These are phyloP conservation scores for Macroramphosus scolopax DNA, from an alignment of 2,797 vertebrate genomes.

Conservation along the genomic window DNA sequence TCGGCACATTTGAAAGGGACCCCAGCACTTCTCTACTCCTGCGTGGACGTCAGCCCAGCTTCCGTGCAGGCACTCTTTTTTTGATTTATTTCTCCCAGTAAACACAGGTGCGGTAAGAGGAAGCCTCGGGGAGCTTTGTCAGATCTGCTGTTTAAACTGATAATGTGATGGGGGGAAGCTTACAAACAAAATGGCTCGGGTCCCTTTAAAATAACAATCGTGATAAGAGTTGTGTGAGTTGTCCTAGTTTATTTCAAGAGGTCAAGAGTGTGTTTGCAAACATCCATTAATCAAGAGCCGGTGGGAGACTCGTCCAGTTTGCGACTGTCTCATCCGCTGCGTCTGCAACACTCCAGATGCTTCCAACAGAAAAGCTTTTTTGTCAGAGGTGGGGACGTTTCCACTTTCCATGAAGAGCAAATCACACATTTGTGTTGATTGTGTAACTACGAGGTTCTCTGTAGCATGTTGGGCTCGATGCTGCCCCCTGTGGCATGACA, in stretches of 20 bases:
- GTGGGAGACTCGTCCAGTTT: constrained; percentile 34
- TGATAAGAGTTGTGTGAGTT: constrained; percentile 56
- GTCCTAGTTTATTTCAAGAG: constrained; percentile 44
- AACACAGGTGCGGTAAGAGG: no score
- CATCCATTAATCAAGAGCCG: constrained; percentile 40
- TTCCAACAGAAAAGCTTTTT: background rate
- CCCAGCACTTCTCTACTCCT: constrained; percentile 59
- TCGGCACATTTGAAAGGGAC: constrained; percentile 78
- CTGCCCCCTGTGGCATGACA: background rate
- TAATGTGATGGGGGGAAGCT: constrained; percentile 11
- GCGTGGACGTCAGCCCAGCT: constrained; percentile 18
- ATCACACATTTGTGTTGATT: no score
- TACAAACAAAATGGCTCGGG: constrained; percentile 67
- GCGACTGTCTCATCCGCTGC: constrained; percentile 26
- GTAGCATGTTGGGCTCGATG: constrained; percentile 3
- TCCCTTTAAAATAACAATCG: constrained; percentile 68
- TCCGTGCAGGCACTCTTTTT: no score
- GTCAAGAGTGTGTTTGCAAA: constrained; percentile 34
- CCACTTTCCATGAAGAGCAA: background rate
- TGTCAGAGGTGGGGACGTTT: background rate
- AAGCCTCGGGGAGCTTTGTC: no score
- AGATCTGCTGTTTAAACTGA: constrained; percentile 18
- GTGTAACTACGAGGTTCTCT: no score
- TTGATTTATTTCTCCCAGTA: constrained; percentile 11
- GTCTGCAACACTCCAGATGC: background rate